These are phyloP conservation scores for Dendrocopos noguchii DNA, from an alignment of 2,113 vertebrate species.

Conservation along the genomic window DNA sequence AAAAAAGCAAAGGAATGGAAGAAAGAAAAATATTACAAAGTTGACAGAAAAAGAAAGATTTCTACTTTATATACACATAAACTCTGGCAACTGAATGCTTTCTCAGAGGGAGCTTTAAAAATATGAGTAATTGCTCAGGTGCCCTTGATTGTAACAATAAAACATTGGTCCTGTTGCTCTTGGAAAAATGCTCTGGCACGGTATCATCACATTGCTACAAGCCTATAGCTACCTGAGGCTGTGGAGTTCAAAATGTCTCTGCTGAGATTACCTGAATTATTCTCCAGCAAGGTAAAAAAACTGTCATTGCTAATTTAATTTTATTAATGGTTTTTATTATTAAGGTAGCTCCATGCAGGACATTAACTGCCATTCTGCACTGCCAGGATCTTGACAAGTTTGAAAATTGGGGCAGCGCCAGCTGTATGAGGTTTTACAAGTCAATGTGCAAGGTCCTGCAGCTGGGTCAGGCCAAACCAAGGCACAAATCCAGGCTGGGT, in stretches of 20 bases:
- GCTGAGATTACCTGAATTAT: background rate
- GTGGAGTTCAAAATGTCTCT: background rate
- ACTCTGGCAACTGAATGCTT: background rate
- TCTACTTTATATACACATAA: background rate
- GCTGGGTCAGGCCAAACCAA: too few species aligned
- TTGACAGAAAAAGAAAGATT: background rate
- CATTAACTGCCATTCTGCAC: background rate
- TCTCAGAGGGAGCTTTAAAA: background rate
- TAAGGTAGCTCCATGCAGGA: background rate
- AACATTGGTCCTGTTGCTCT: too few species aligned
- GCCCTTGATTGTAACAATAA: too few species aligned
- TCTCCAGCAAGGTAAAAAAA: background rate
- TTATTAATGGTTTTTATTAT: background rate
- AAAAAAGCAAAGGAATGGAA: background rate
- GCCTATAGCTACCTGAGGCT: background rate
- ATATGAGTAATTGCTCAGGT: background rate
- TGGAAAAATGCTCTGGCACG: too few species aligned
- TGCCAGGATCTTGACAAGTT: background rate
- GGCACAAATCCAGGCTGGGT: too few species aligned
- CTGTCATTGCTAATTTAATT: background rate
- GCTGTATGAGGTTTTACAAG: too few species aligned
- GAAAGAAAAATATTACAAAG: background rate
- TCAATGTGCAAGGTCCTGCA: too few species aligned
- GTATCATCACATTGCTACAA: too few species aligned
- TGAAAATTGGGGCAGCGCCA: too few species aligned